Evolutionary conservation across 1,140 invertebrate species (phyloP), one percentile per base, ranked within the genome.

Genomic region (Cherax quadricarinatus): DNA sequence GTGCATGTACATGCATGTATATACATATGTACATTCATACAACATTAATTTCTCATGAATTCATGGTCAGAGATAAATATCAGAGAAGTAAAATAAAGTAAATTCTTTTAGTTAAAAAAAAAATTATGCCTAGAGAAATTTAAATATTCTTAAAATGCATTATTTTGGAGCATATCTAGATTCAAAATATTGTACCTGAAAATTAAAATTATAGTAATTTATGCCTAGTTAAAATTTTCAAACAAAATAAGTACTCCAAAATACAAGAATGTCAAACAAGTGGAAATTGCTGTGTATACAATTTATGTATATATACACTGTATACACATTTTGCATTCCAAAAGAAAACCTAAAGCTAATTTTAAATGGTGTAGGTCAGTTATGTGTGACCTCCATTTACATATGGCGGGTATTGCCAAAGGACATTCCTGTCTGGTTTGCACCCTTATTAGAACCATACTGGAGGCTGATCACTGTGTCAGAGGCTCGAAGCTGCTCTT

Each of bases 391-490:
- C 18, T 57, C 1, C 21, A 60, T 88, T 96, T 97, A 98, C 98
- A 98, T 98, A 94, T 98, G 98, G 94, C 98, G 96, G 30, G 98
- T 98, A 95, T 99, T 99, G 94, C 99, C 99, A 94, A 99, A 95
- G 48, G 94, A 94, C 94, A 96, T 96, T 10, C 96, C 96, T 51
- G 95, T 70, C 86, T 94, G 94, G 86, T 94, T 95, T 41, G 96
- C 96, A 53, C 95, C 95, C 95, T 98, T 99, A 96, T 99, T 99
- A 93, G 97, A 98, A 81, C 98, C 98, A 94, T 98, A 98, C 95
- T 99, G 98, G 41, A 99, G 96, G 89, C 98, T 98, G 94, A 99
- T 99, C 81, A 99, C 97, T 49, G 97, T 97, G 94, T 99, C 98
- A 2, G 98, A 98, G 48, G 98, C 98, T 73, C 98, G 96, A 12